Percentiles rank a stretch among this genome's conserved stretches.
Evolutionary conservation across 1,140 invertebrate species (phyloP).

Genomic region (Rhyacophila brunnea): DNA sequence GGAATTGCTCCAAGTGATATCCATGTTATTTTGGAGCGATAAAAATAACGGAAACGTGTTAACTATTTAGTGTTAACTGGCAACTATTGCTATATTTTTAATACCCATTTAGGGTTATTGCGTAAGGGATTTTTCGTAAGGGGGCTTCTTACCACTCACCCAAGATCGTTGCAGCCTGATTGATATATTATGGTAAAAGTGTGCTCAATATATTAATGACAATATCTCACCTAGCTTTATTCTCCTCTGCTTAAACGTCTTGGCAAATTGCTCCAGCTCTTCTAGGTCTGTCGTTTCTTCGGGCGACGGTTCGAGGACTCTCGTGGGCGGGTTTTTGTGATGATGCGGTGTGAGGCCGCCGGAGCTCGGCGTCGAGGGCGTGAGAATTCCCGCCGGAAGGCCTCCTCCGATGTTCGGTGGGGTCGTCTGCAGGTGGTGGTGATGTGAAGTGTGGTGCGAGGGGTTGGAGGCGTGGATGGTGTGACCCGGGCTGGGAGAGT

Average conservation of each 20-base stretch:
- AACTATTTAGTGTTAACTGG: no score
- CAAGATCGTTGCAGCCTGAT: no score
- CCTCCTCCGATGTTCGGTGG: constrained; percentile 45
- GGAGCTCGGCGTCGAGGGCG: constrained; percentile 59
- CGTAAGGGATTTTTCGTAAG: no score
- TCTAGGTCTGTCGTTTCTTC: constrained; percentile 94
- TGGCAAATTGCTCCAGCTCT: constrained; percentile 94
- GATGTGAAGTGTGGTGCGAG: constrained; percentile 11
- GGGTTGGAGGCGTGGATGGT: constrained; percentile 39
- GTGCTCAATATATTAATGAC: no score
- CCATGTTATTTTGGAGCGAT: no score
- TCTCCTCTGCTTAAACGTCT: constrained; percentile 92
- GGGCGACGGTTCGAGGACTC: constrained; percentile 71
- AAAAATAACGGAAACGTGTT: no score
- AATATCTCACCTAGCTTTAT: constrained; percentile 79
- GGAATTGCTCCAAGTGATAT: no score
- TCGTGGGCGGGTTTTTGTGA: constrained; percentile 52
- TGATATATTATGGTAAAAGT: no score
- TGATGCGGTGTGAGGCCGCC: constrained; percentile 53
- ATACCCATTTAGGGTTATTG: no score
- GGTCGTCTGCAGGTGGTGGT: constrained; percentile 40
- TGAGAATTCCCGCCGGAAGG: constrained; percentile 52
- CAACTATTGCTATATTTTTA: no score
- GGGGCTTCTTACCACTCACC: no score
- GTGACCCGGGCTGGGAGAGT: constrained; percentile 42